Evolutionary conservation across 2,797 vertebrate genomes (phyloP).

Genomic region (Hapalemur alaotrensis): DNA sequence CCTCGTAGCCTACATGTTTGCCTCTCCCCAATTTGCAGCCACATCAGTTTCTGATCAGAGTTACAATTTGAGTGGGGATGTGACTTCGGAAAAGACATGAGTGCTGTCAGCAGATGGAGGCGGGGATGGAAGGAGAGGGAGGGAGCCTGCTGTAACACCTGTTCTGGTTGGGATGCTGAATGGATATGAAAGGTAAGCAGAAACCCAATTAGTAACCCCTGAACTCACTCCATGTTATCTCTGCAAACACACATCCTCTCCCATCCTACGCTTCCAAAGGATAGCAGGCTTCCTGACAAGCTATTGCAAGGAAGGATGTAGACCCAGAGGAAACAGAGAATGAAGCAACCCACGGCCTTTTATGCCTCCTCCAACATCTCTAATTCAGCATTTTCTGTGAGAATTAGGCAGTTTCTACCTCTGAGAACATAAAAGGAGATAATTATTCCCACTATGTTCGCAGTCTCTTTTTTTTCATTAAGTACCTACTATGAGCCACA

Average conservation of each 20-base stretch:
- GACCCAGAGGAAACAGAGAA: slow-evolving; percentile 3
- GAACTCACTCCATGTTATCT: slow-evolving; percentile 78
- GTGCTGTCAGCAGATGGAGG: not conserved
- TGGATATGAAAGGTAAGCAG: slow-evolving; percentile 74
- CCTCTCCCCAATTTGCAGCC: not conserved
- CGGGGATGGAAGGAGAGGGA: not conserved
- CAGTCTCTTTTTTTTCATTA: not conserved
- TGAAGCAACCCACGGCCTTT: not conserved
- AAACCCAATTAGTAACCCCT: slow-evolving; percentile 82
- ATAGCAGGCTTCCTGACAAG: not conserved
- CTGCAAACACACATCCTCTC: slow-evolving; percentile 36
- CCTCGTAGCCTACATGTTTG: not conserved
- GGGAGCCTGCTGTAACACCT: not conserved
- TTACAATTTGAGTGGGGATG: accelerated
- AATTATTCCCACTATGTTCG: not conserved
- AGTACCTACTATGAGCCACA: not conserved
- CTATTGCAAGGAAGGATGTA: not conserved
- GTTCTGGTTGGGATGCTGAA: slow-evolving; percentile 61
- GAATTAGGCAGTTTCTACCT: not conserved
- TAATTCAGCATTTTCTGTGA: not conserved
- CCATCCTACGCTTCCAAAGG: not conserved
- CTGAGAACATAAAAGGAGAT: not conserved
- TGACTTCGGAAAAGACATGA: not conserved
- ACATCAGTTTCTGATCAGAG: not conserved
- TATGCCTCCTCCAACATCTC: not conserved